Evolutionary conservation across 2,888 invertebrate genomes (phyloP).

Genomic region (Caenorhabditis doughertyi): DNA sequence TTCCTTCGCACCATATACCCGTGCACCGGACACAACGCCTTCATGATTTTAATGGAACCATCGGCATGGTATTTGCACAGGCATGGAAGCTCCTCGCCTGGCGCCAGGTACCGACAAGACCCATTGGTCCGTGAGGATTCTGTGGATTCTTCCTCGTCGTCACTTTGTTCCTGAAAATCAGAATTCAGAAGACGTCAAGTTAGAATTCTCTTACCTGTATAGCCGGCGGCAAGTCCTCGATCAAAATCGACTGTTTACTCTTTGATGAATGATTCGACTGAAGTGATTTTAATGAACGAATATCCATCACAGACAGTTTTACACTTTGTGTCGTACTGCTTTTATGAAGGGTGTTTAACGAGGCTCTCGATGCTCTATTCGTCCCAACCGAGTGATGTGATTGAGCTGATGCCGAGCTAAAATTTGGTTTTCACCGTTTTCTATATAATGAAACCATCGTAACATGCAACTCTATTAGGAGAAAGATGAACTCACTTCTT

Average conservation of each 20-base stretch:
- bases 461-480: constrained; percentile 32
- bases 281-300: constrained; percentile 67
- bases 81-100: constrained; percentile 81
- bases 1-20: constrained; percentile 79
- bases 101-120: constrained; percentile 77
- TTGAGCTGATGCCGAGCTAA: constrained; percentile 62
- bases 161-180: constrained; percentile 70
- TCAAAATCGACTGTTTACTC: constrained; percentile 71
- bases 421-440: constrained; percentile 26
- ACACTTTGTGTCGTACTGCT: constrained; percentile 62
- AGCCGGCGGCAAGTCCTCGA: constrained; percentile 69
- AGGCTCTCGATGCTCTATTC: constrained; percentile 64
- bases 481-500: constrained; percentile 57
- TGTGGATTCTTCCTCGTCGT: constrained; percentile 63
- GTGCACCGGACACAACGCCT: constrained; percentile 82
- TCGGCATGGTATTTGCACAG: constrained; percentile 78
- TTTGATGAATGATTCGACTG: constrained; percentile 68
- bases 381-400: constrained; percentile 60
- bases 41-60: constrained; percentile 76
- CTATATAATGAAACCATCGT: constrained; percentile 14
- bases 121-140: constrained; percentile 57
- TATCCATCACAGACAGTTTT: constrained; percentile 67
- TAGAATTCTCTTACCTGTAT: constrained; percentile 56
- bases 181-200: not conserved
- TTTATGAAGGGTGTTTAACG: constrained; percentile 62